Evolutionary conservation across 2,888 invertebrate species (phyloP), one percentile per base, ranked within the genome.

Genomic region (Venustoraphidia nigricollis): DNA sequence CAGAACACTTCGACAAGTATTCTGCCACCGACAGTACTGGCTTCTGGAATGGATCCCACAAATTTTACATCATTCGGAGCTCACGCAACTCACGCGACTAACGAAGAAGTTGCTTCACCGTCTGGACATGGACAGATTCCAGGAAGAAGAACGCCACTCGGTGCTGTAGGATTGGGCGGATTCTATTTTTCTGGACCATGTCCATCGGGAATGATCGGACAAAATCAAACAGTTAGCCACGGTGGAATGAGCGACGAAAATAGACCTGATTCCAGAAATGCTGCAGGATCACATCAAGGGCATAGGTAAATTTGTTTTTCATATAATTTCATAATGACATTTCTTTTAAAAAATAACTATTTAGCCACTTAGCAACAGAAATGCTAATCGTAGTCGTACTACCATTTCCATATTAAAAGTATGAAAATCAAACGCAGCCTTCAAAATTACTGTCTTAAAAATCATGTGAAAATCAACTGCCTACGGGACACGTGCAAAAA

Each of bases 91-190:
- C 59, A 64, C 13, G 60, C 62, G 49, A 59, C 59, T 2, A 55
- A 57, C 39, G 62, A 65, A 53, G 61, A 64, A 42, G 64, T 57
- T 42, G 67, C 69, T 45, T 60, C 68, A 34, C 62, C 67, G 9
- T 66, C 68, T 50, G 65, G 69, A 54, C 70, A 70, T 54, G 64
- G 68, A 9, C 71, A 71, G 53, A 68, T 72, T 13, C 75, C 75
- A 9, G 77, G 76, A 4, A 60, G 85, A 55, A 69, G 89, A 58
- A 90, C 89, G 36, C 89, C 89, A 34, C 67, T 90, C 47, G 86
- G 89, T 10, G 81, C 87, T 8, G 88, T 90, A 27, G 88, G 88
- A 11, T 71, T 90, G 34, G 86, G 89, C 27, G 88, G 88, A n/a
- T 89, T 88, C 67, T 89, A 88, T 67, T 87, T 87, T 65, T 86